Evolutionary conservation across 2,888 invertebrate genomes (phyloP).

Genomic region (Gordius sp.): DNA sequence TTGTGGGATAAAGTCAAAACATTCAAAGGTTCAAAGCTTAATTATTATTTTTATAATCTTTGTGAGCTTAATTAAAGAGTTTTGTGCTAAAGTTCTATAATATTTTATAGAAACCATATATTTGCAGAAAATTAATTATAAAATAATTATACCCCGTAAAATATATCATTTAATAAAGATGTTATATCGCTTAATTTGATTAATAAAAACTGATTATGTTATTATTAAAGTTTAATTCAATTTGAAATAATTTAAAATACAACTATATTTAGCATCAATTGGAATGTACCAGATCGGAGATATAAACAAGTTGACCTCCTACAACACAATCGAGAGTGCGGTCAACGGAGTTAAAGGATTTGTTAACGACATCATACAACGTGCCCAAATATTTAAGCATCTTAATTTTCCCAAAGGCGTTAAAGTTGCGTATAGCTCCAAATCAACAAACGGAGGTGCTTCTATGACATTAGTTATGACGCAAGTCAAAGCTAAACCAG

Average conservation of each 20-base stretch:
- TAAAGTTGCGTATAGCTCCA: too few relatives aligned
- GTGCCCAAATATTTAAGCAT: not conserved
- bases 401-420: not conserved
- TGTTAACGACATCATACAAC: not conserved
- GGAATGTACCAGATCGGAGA: not conserved
- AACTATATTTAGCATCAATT: not conserved
- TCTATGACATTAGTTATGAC: too few relatives aligned
- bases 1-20: not conserved
- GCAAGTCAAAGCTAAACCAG: too few relatives aligned
- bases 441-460: too few relatives aligned
- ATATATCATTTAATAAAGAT: not conserved
- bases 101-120: conserved; percentile 8
- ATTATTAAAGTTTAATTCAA: not conserved
- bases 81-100: not conserved
- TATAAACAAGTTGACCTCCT: not conserved
- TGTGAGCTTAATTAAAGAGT: not conserved
- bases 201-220: not conserved
- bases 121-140: not conserved
- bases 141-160: not conserved
- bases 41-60: not conserved
- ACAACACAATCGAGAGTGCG: not conserved
- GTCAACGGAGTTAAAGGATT: not conserved
- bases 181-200: not conserved
- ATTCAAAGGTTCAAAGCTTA: not conserved
- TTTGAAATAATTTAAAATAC: conserved; percentile 6